A percentile compares a stretch with the other conserved stretches of the same genome.
Conservation (phyloP, 2,888 invertebrate species). For the Drosophila kanekoi region DNA sequence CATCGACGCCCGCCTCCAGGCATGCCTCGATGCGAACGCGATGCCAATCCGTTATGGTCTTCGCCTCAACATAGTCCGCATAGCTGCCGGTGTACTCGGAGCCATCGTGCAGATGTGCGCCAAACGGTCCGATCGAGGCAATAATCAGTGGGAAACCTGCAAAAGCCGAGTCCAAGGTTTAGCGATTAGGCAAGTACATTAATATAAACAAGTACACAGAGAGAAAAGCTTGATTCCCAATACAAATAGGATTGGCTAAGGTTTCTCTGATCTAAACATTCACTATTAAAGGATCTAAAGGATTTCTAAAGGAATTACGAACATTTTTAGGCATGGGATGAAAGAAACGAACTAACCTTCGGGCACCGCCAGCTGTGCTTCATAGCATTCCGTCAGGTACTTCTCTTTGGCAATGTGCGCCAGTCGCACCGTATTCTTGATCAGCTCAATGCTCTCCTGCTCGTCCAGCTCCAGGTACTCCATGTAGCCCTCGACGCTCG, state of each 20-base stretch:
- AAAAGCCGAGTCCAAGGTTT: not conserved
- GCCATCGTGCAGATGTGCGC: slow-evolving; percentile 94
- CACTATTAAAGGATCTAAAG: too few species aligned
- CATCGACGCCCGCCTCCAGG: slow-evolving; percentile 92
- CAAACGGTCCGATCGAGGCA: slow-evolving; percentile 97
- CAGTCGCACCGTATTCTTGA: slow-evolving; percentile 90
- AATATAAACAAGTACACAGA: not conserved
- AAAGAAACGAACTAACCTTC: slow-evolving; percentile 57
- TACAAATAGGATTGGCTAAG: too few species aligned
- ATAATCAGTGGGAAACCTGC: slow-evolving; percentile 88
- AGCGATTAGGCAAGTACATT: not conserved
- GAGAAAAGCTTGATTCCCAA: not conserved
- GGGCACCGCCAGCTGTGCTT: slow-evolving; percentile 71
- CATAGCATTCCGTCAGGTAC: slow-evolving; percentile 87
- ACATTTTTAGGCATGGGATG: too few species aligned
- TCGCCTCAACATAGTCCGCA: slow-evolving; percentile 88
- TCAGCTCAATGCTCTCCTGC: slow-evolving; percentile 89
- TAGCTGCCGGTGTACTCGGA: slow-evolving; percentile 97
- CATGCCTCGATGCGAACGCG: slow-evolving; percentile 92
- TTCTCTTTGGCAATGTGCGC: slow-evolving; percentile 90
- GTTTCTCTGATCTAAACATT: too few species aligned
- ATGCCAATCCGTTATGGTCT: slow-evolving; percentile 94
- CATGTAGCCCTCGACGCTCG: slow-evolving; percentile 91
- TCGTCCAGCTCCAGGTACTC: slow-evolving; percentile 90
- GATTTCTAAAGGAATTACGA: too few species aligned